Evolutionary conservation across 2,797 vertebrate genomes (phyloP).

Genomic region (Cynodonichthys magdalenae): DNA sequence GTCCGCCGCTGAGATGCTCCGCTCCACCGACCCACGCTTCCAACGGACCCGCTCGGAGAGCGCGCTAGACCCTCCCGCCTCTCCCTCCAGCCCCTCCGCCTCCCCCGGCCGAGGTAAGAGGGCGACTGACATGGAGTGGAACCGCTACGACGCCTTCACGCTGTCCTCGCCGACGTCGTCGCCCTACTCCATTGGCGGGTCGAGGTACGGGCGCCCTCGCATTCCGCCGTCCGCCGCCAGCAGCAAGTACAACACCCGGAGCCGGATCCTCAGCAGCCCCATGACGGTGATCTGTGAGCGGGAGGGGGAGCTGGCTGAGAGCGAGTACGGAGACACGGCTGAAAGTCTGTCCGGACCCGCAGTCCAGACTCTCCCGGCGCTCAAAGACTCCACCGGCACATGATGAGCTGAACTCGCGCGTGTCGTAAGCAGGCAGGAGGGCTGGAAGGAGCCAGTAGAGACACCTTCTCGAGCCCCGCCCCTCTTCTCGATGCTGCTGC

Average conservation of each 20-base stretch:
- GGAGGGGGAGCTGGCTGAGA: constrained; percentile 86
- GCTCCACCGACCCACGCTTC: constrained; percentile 91
- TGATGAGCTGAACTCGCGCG: constrained; percentile 60
- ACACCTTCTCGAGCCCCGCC: constrained; percentile 34
- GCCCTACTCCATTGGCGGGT: constrained; percentile 81
- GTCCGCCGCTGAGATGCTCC: constrained; percentile 96
- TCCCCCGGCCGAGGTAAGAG: constrained; percentile 85
- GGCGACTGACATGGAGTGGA: constrained; percentile 88
- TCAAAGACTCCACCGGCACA: constrained; percentile 76
- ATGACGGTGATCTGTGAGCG: constrained; percentile 98
- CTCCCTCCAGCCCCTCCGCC: constrained; percentile 75
- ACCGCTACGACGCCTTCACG: constrained; percentile 85
- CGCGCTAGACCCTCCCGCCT: constrained; percentile 58
- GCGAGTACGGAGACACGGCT: constrained; percentile 57
- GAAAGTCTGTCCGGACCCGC: constrained; percentile 33
- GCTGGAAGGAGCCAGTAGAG: constrained; percentile 35
- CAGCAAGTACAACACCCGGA: constrained; percentile 93
- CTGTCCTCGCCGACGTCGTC: constrained; percentile 85
- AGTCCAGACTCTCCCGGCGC: constrained; percentile 40
- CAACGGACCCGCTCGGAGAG: constrained; percentile 85
- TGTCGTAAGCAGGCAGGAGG: constrained; percentile 22
- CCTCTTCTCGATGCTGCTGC: constrained; percentile 16
- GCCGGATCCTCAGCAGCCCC: constrained; percentile 96
- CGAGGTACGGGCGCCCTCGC: constrained; percentile 89
- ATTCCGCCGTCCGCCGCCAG: constrained; percentile 95